Percentiles rank a stretch among this genome's conserved stretches.
Evolutionary conservation across 2,113 vertebrate genomes (phyloP).

Genomic region (Sphyrna mokarran): DNA sequence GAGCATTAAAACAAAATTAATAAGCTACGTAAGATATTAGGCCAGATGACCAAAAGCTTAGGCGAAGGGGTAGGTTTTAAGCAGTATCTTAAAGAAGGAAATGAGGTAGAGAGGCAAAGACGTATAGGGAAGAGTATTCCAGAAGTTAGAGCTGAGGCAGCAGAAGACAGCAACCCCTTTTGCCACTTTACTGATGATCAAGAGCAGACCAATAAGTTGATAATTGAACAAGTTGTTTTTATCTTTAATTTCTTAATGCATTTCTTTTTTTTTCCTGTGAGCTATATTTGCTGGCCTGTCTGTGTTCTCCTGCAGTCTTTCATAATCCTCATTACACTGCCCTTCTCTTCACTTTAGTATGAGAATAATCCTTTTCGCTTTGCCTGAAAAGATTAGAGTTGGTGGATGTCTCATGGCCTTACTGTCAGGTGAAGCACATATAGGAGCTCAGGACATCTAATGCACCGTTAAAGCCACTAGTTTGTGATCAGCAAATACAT

Average conservation of each 20-base stretch:
- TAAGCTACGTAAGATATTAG: too few species aligned
- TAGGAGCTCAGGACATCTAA: not conserved
- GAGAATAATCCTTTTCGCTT: not conserved
- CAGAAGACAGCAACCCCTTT: too few species aligned
- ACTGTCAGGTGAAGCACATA: not conserved
- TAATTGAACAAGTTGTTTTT: too few species aligned
- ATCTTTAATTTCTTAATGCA: not conserved
- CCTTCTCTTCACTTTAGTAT: not conserved
- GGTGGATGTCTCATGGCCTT: not conserved
- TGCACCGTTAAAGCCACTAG: not conserved
- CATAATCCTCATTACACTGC: not conserved
- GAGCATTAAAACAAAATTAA: too few species aligned
- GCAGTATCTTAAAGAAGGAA: too few species aligned
- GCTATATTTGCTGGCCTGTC: not conserved
- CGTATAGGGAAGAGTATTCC: too few species aligned
- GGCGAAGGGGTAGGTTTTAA: too few species aligned
- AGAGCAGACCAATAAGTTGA: too few species aligned
- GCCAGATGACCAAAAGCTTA: too few species aligned
- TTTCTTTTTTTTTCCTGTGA: not conserved
- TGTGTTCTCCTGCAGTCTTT: not conserved
- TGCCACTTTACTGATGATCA: too few species aligned
- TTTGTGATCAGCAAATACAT: not conserved
- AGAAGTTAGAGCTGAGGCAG: too few species aligned
- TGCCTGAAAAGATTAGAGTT: not conserved
- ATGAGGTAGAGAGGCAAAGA: too few species aligned